These are phyloP conservation scores for Astur gentilis DNA, from an alignment of 2,113 vertebrate species.

Conservation along the genomic window DNA sequence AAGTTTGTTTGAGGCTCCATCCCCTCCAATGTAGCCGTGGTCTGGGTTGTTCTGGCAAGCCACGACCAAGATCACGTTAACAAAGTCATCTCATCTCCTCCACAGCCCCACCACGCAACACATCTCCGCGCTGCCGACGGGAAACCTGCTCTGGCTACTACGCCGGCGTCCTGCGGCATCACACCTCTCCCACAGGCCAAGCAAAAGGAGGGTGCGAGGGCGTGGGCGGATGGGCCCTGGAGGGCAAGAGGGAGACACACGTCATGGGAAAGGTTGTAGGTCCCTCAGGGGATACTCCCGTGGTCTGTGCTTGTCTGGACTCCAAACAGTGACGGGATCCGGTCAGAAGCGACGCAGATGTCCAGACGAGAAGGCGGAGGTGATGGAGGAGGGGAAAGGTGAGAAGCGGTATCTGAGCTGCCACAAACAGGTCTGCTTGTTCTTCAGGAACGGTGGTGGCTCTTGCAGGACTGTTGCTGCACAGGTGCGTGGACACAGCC, in stretches of 20 bases:
- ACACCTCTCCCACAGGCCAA: background rate
- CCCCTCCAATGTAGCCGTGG: rapidly evolving
- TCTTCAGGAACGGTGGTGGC: background rate
- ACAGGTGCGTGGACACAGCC: background rate
- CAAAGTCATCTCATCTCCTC: background rate
- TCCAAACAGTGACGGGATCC: background rate
- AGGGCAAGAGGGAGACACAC: background rate
- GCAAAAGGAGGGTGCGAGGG: background rate
- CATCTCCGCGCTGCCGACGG: rapidly evolving
- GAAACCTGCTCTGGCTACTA: background rate
- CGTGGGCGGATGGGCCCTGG: background rate
- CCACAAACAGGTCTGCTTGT: background rate
- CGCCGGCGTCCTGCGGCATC: background rate
- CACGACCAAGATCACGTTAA: background rate
- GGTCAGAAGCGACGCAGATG: background rate
- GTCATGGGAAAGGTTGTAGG: background rate
- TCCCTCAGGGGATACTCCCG: background rate
- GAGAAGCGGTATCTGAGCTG: background rate
- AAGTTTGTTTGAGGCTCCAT: background rate
- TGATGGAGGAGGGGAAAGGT: background rate
- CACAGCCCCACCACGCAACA: background rate
- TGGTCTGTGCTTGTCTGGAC: background rate
- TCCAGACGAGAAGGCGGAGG: background rate
- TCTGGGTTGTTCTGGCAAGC: background rate
- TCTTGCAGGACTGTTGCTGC: background rate